Conservation (phyloP, 2,113 vertebrate species). For the Pelecanoides urinatrix region DNA sequence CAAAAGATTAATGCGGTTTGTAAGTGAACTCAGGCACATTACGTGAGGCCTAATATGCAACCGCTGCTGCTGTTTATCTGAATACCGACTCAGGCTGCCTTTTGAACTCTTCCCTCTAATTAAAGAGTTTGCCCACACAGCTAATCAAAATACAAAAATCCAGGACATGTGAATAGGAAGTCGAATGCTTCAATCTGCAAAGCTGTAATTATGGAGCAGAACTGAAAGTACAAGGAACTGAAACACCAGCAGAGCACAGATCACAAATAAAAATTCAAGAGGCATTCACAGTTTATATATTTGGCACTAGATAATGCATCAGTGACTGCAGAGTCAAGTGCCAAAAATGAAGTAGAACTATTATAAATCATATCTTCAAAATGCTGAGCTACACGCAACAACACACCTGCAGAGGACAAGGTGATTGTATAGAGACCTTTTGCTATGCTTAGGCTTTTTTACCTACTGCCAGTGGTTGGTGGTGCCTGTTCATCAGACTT, state of each 20-base stretch:
- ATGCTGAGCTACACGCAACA: background rate
- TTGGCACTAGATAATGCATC: slow-evolving; percentile 10
- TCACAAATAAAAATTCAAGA: slow-evolving; percentile 43
- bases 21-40: background rate
- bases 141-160: slow-evolving; percentile 56
- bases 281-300: slow-evolving; percentile 24
- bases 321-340: slow-evolving; percentile 4
- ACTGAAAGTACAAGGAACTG: slow-evolving; percentile 11
- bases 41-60: background rate
- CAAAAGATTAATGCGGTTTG: background rate
- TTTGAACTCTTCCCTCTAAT: slow-evolving; percentile 36
- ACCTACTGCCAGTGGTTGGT: background rate
- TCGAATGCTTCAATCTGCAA: slow-evolving; percentile 22
- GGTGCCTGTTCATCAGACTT: background rate
- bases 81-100: slow-evolving; percentile 7
- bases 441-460: background rate
- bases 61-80: background rate
- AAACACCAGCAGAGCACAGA: slow-evolving; percentile 36
- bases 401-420: background rate
- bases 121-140: slow-evolving; percentile 47
- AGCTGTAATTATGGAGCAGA: slow-evolving; percentile 42
- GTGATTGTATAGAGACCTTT: background rate
- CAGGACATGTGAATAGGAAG: background rate
- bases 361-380: background rate
- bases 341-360: slow-evolving; percentile 8